phyloP scores from a whole-genome alignment of 2,113 vertebrate species.

The Callionymus lyra region DNA sequence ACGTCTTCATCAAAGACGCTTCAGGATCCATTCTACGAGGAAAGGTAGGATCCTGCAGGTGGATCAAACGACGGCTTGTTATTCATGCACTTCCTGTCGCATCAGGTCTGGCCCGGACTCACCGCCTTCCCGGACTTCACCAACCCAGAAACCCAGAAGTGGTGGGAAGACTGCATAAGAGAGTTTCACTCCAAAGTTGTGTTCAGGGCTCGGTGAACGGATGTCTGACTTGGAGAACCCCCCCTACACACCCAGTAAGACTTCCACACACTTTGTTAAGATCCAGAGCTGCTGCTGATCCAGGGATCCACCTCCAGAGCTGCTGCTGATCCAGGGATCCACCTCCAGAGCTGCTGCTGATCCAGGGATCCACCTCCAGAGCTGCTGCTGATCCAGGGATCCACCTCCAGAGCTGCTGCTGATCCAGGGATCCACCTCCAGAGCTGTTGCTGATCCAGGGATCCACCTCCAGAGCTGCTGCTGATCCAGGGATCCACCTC shows the following conservation, averaged over 20 bases:
- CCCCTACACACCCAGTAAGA: conserved; percentile 80
- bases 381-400: too few relatives aligned
- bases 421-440: too few relatives aligned
- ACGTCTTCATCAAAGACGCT: conserved; percentile 81
- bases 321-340: too few relatives aligned
- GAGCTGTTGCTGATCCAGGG: too few relatives aligned
- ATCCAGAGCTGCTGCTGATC: too few relatives aligned
- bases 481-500: too few relatives aligned
- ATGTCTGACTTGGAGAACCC: conserved; percentile 81
- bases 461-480: too few relatives aligned
- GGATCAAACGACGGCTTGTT: neutral
- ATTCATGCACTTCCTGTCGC: neutral
- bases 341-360: too few relatives aligned
- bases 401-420: too few relatives aligned
- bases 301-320: too few relatives aligned
- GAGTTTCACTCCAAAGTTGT: conserved; percentile 80
- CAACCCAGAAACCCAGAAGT: conserved; percentile 71
- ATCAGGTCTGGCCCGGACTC: conserved; percentile 85
- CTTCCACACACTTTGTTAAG: neutral
- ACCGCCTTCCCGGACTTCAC: conserved; percentile 91
- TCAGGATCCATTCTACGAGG: conserved; percentile 81
- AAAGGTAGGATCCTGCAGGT: conserved; percentile 57
- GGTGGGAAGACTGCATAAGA: conserved; percentile 90
- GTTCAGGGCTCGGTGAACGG: conserved; percentile 79
- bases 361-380: too few relatives aligned